Conservation (phyloP, 2,113 vertebrate species). For the Falco punctatus region DNA sequence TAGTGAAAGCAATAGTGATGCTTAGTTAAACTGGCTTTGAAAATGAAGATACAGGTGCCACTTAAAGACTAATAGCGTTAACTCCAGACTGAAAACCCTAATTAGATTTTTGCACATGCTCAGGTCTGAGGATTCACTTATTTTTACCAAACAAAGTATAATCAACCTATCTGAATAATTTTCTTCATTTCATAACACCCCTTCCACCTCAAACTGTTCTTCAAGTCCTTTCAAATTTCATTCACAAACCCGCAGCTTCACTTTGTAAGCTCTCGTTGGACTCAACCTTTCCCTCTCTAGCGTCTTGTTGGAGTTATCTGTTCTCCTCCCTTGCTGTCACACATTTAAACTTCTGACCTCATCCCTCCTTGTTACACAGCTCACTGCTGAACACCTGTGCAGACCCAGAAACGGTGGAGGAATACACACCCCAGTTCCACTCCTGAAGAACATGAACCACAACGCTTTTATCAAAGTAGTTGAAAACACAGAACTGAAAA, state of each 20-base stretch:
- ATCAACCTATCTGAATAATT: fast-evolving
- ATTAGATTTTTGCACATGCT: not conserved
- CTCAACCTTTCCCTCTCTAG: not conserved
- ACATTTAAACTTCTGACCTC: too few relatives aligned
- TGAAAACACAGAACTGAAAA: fast-evolving
- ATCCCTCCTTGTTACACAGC: not conserved
- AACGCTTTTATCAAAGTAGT: fast-evolving
- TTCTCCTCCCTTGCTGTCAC: not conserved
- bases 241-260: not conserved
- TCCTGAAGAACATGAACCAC: fast-evolving
- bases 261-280: fast-evolving
- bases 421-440: fast-evolving
- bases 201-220: not conserved
- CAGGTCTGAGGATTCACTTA: fast-evolving
- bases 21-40: not conserved
- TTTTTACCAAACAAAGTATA: fast-evolving
- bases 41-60: not conserved
- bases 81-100: not conserved
- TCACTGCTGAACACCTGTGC: too few relatives aligned
- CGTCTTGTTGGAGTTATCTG: too few relatives aligned
- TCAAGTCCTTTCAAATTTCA: not conserved
- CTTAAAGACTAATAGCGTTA: not conserved
- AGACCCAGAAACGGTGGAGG: too few relatives aligned
- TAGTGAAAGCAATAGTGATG: not conserved
- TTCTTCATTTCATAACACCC: not conserved